These are phyloP conservation scores for Darevskia mixta DNA, from an alignment of 2,797 vertebrate genomes.

Conservation along the genomic window DNA sequence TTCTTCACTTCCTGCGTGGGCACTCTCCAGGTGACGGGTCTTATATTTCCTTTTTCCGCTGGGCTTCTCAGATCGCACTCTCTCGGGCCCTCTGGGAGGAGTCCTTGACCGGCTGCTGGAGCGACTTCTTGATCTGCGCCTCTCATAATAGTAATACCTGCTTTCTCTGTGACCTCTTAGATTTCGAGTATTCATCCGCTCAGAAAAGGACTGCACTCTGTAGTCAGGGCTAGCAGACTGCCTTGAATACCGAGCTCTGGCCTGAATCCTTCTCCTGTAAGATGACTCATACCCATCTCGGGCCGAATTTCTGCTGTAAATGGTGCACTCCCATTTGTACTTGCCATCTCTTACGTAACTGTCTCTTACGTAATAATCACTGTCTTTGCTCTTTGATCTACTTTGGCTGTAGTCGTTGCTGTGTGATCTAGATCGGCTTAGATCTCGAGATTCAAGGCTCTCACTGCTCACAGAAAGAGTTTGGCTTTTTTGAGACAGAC, in stretches of 20 bases:
- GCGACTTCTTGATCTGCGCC: constrained; percentile 79
- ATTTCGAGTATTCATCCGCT: constrained; percentile 73
- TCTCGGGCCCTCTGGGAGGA: constrained; percentile 69
- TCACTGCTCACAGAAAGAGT: constrained; percentile 78
- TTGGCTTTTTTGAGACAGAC: constrained; percentile 77
- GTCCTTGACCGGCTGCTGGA: constrained; percentile 79
- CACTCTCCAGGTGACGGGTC: constrained; percentile 90
- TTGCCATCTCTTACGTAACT: constrained; percentile 67
- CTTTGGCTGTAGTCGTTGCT: constrained; percentile 80
- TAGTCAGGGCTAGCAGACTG: constrained; percentile 80
- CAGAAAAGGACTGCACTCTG: constrained; percentile 76
- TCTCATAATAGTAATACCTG: constrained; percentile 77
- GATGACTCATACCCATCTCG: constrained; percentile 77
- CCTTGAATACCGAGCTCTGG: constrained; percentile 73
- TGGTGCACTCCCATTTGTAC: constrained; percentile 82
- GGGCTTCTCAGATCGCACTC: constrained; percentile 84
- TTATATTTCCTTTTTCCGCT: constrained; percentile 95
- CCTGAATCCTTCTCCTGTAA: constrained; percentile 69
- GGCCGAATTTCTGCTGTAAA: constrained; percentile 79
- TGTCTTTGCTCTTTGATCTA: constrained; percentile 79
- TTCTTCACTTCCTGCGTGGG: constrained; percentile 49
- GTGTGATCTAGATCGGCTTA: constrained; percentile 79
- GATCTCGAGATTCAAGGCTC: constrained; percentile 75
- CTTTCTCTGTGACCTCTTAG: constrained; percentile 73
- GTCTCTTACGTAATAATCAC: constrained; percentile 75